These are phyloP conservation scores for Pteria penguin DNA, from an alignment of 2,888 invertebrate species.

Conservation along the genomic window DNA sequence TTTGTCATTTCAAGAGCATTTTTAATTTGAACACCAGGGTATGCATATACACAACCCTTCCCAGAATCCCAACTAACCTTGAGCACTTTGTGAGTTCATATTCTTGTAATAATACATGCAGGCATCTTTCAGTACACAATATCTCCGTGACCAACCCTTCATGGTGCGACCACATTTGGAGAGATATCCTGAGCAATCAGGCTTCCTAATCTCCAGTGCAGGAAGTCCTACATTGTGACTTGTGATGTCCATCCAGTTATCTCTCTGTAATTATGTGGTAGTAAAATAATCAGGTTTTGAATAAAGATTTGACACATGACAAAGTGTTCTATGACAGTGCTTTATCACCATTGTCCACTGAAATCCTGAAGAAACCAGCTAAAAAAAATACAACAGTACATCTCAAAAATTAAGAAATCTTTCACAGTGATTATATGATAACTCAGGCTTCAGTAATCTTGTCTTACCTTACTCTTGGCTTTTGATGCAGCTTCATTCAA, in stretches of 20 bases:
- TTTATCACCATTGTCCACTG: no score
- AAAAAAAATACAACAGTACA: no score
- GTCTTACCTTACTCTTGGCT: constrained; percentile 79
- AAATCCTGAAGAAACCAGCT: no score
- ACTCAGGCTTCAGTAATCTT: neutral
- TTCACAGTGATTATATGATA: no score
- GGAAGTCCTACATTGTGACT: constrained; percentile 90
- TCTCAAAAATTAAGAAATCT: no score
- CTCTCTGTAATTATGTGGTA: constrained; percentile 84
- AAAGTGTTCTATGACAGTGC: no score
- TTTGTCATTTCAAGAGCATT: no score
- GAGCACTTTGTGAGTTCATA: constrained; percentile 91
- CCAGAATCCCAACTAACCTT: constrained; percentile 87
- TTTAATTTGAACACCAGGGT: constrained; percentile 91
- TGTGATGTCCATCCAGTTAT: constrained; percentile 88
- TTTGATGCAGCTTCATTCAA: constrained; percentile 86
- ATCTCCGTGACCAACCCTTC: constrained; percentile 92
- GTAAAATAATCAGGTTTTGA: no score
- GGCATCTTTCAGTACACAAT: constrained; percentile 96
- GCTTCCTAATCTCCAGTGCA: constrained; percentile 87
- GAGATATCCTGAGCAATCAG: constrained; percentile 96
- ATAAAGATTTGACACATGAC: no score
- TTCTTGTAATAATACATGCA: constrained; percentile 96
- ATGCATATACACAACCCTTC: constrained; percentile 96
- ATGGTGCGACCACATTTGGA: constrained; percentile 88